phyloP scores from a whole-genome alignment of 2,888 invertebrate genomes.

The Temnothorax ravouxi region DNA sequence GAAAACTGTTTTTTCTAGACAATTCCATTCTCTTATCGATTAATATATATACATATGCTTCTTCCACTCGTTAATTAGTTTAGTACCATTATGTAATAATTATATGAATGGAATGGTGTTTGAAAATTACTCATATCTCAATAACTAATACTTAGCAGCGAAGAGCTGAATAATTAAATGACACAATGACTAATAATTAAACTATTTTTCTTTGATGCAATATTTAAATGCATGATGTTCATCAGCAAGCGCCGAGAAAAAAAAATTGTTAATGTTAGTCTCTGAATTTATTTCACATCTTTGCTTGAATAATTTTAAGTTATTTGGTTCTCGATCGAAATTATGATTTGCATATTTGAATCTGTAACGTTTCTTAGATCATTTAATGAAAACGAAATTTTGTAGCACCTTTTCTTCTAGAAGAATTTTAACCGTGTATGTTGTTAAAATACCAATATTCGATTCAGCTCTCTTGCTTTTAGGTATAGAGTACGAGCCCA shows the following conservation, averaged over 20 bases:
- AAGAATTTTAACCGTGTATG: neutral
- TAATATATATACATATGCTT: neutral
- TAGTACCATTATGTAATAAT: constrained; percentile 9
- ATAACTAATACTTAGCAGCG: neutral
- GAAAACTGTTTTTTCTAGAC: neutral
- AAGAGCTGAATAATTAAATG: constrained; percentile 14
- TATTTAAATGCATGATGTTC: constrained; percentile 4
- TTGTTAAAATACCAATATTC: neutral
- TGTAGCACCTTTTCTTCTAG: neutral
- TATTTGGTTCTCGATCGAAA: neutral
- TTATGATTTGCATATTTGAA: neutral
- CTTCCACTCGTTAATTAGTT: constrained; percentile 14
- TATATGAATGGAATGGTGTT: neutral
- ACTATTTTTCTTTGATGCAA: constrained; percentile 8
- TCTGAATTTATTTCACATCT: neutral
- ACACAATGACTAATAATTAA: constrained; percentile 28
- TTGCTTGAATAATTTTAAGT: neutral
- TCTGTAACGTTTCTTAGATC: no score
- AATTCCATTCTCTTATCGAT: constrained; percentile 16
- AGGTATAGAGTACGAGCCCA: constrained; percentile 31
- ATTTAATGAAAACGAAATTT: neutral
- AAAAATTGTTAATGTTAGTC: constrained; percentile 7
- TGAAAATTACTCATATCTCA: neutral
- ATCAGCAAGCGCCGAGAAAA: neutral
- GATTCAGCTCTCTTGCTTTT: neutral